A percentile compares a stretch with the other conserved stretches of the same genome.
Evolutionary conservation across 2,797 vertebrate species (phyloP).

Genomic region (Manis pentadactyla): DNA sequence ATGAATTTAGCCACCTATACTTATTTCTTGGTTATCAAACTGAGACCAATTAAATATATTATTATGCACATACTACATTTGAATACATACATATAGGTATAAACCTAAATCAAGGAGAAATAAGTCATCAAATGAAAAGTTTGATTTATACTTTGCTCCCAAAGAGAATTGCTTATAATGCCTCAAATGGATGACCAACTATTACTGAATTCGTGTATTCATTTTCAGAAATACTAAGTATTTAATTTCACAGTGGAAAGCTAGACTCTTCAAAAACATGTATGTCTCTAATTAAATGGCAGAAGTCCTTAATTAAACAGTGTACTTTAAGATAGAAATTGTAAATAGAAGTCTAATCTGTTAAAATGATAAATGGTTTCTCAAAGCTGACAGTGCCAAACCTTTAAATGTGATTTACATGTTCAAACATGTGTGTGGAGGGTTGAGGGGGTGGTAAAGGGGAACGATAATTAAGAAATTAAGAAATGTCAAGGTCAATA

Average conservation of each 20-base stretch:
- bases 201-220: slow-evolving; percentile 3
- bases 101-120: slow-evolving; percentile 49
- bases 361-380: slow-evolving; percentile 29
- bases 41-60: background rate
- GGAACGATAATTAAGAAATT: background rate
- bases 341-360: background rate
- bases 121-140: slow-evolving; percentile 23
- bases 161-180: slow-evolving; percentile 35
- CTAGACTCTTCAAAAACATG: slow-evolving; percentile 5
- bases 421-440: background rate
- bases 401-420: slow-evolving; percentile 16
- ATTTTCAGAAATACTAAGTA: slow-evolving; percentile 31
- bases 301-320: slow-evolving; percentile 39
- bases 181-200: background rate
- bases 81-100: background rate
- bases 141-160: slow-evolving; percentile 25
- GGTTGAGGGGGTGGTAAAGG: background rate
- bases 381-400: background rate
- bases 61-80: slow-evolving; percentile 8
- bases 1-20: background rate
- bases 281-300: background rate
- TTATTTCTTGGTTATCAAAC: background rate
- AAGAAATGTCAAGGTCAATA: slow-evolving; percentile 39
- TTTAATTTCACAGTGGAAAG: slow-evolving; percentile 25
- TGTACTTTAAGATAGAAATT: background rate